These are phyloP conservation scores for Oryctes rhinoceros DNA, from an alignment of 1,140 invertebrate genomes.

Conservation along the genomic window DNA sequence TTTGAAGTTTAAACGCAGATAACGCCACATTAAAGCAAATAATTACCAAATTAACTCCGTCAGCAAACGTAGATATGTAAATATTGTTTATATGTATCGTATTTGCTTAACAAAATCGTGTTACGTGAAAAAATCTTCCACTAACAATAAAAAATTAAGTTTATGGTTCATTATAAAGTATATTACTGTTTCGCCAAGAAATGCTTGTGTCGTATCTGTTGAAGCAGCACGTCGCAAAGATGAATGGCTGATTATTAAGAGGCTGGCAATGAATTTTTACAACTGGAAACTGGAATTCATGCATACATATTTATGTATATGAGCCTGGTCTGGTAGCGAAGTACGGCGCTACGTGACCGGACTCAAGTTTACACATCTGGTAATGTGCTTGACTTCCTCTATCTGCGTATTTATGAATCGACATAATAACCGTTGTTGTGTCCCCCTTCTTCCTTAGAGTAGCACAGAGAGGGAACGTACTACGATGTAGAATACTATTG, in stretches of 20 bases:
- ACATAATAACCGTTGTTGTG: neutral
- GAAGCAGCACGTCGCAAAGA: neutral
- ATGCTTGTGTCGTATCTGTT: neutral
- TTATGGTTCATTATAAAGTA: neutral
- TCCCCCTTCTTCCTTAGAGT: neutral
- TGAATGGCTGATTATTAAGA: neutral
- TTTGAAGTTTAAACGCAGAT: neutral
- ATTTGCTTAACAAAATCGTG: constrained; percentile 7
- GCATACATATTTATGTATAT: neutral
- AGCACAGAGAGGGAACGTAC: too few relatives aligned
- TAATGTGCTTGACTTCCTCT: neutral
- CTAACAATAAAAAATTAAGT: neutral
- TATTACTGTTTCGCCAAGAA: neutral
- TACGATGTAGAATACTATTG: too few relatives aligned
- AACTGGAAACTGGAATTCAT: neutral
- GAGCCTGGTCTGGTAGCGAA: neutral
- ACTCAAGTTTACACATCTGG: neutral
- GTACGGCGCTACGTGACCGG: neutral
- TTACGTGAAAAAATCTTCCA: neutral
- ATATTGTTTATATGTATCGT: constrained; percentile 7
- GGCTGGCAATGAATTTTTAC: constrained; percentile 16
- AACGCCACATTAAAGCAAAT: neutral
- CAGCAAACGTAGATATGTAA: constrained; percentile 9
- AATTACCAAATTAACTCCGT: neutral
- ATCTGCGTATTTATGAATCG: neutral